phyloP scores from a whole-genome alignment of 2,113 vertebrate genomes.

The Seriola rivoliana region DNA sequence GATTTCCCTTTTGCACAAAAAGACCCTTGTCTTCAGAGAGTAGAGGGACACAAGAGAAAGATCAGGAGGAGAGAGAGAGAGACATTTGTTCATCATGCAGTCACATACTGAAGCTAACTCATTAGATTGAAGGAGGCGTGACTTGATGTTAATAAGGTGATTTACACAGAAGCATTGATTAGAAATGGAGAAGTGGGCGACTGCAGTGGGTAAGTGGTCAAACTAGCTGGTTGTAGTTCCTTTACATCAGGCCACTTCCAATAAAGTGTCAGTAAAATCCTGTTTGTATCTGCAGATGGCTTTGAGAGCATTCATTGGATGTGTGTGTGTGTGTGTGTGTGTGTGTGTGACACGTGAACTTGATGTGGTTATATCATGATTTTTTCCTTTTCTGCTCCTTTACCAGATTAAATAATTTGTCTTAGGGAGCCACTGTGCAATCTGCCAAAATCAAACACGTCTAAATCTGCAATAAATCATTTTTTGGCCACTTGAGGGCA shows the following conservation, averaged over 20 bases:
- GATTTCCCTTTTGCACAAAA: conserved; percentile 81
- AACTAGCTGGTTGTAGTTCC: not conserved
- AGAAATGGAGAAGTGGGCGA: not conserved
- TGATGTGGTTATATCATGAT: not conserved
- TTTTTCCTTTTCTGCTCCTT: not conserved
- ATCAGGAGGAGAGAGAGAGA: conserved; percentile 59
- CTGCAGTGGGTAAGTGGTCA: not conserved
- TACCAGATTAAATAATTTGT: not conserved
- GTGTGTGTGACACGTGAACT: not conserved
- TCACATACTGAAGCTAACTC: conserved; percentile 30
- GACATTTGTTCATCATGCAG: conserved; percentile 48
- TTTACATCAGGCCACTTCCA: not conserved
- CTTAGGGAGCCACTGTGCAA: not conserved
- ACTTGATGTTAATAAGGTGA: conserved; percentile 18
- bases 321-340: not conserved
- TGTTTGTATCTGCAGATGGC: not conserved
- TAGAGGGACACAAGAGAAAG: conserved; percentile 60
- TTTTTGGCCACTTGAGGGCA: not conserved
- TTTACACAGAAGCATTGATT: conserved; percentile 1
- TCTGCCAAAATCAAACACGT: not conserved
- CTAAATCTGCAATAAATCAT: not conserved
- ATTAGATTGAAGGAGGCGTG: conserved; percentile 50
- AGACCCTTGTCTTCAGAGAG: conserved; percentile 81
- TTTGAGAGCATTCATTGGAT: not conserved
- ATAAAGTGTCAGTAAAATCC: not conserved